phyloP scores from a whole-genome alignment of 2,888 invertebrate species.

The Drosophila maculinotata region DNA sequence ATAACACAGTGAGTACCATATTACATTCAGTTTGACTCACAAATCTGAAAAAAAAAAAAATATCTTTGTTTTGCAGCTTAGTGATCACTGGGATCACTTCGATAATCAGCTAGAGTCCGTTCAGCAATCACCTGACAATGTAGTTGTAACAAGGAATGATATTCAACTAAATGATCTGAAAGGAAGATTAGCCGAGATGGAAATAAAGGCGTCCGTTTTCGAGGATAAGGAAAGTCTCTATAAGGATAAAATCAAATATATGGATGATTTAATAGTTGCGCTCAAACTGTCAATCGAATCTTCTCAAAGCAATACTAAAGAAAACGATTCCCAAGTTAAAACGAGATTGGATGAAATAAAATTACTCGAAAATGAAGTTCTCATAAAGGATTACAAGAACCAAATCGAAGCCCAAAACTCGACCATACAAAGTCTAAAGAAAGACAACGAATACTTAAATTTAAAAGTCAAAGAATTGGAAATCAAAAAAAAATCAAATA shows the following conservation, averaged over 20 bases:
- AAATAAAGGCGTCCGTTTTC: constrained; percentile 11
- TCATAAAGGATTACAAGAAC: constrained; percentile 8
- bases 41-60: neutral
- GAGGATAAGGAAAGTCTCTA: constrained; percentile 17
- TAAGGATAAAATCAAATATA: constrained; percentile 17
- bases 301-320: neutral
- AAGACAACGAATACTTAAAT: constrained; percentile 7
- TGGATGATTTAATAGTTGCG: constrained; percentile 17
- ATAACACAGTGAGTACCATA: constrained; percentile 6
- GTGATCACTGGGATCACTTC: constrained; percentile 4
- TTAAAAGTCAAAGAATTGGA: neutral
- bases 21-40: neutral
- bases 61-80: neutral
- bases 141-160: neutral
- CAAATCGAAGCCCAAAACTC: constrained; percentile 4
- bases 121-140: neutral
- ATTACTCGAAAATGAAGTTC: constrained; percentile 3
- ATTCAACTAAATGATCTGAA: constrained; percentile 13
- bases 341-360: constrained; percentile 9
- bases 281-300: constrained; percentile 4
- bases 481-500: neutral
- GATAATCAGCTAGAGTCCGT: constrained; percentile 1
- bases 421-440: constrained; percentile 6
- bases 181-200: constrained; percentile 8
- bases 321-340: neutral